Evolutionary conservation across 2,888 invertebrate species (phyloP), one percentile per base, ranked within the genome.

Genomic region (Cephus nigrinus): DNA sequence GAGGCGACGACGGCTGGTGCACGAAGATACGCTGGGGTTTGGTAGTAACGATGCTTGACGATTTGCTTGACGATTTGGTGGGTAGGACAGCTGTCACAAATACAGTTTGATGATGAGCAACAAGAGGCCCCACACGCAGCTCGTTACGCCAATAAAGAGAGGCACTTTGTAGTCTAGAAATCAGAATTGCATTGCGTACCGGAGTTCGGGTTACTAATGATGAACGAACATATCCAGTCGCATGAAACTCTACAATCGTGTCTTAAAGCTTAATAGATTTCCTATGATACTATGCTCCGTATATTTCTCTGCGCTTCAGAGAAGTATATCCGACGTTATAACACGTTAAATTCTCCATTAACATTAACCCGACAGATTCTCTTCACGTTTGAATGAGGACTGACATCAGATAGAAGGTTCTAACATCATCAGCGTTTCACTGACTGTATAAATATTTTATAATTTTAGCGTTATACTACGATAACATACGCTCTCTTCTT

Each of bases 81-180:
- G 87, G 86, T 87, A 87, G 89, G 89, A 89, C 89, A 90, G 91
- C 92, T 92, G 92, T 93, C 93, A 93, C 92, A 93, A 94, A 93
- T 94, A 95, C 92, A 94, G 93, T 93, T 94, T 94, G 93, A 95
- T 93, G 93, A 95, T 94, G 93, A 95, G 94, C 92, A 95, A 94
- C 92, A 95, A 93, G 92, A 95, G 93, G 92, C 97, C 97, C 96
- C 97, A 97, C 92, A 97, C 94, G 94, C 97, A 97, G 92, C 96
- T 96, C 91, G 97, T 96, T 92, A 97, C 95, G 92, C 97, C 97
- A 93, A 97, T 95, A 94, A 96, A 95, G 92, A 97, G 93, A 89
- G 97, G 96, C 93, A 96, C 91, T 91, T 91, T 91, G 91, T 89
- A 90, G 91, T 91, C 91, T 91, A 91, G 91, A 91, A 91, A 91